phyloP scores from a whole-genome alignment of 2,888 invertebrate genomes.

The Holacanthella duospinosa region DNA sequence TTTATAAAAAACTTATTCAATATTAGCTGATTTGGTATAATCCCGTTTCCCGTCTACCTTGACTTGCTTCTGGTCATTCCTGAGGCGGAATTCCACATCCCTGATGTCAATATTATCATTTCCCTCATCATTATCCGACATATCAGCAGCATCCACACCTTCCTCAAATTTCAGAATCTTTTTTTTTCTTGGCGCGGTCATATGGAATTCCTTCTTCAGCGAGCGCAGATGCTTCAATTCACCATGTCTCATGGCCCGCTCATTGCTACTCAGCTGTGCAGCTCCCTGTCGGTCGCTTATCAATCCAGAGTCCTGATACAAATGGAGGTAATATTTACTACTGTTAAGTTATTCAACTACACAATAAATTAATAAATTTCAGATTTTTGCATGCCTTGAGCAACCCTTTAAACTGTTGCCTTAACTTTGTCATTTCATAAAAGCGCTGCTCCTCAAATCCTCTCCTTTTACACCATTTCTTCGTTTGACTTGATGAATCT shows the following conservation, averaged over 20 bases:
- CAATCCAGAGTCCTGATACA: slow-evolving; percentile 30
- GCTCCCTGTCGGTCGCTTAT: slow-evolving; percentile 38
- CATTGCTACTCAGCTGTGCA: slow-evolving; percentile 49
- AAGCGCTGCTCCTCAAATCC: slow-evolving; percentile 94
- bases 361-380: no score
- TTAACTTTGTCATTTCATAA: slow-evolving; percentile 88
- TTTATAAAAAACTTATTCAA: not conserved
- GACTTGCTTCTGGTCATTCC: slow-evolving; percentile 62
- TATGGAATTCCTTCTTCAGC: slow-evolving; percentile 61
- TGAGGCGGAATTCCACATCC: slow-evolving; percentile 76
- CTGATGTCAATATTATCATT: slow-evolving; percentile 56
- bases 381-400: no score
- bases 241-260: slow-evolving; percentile 72
- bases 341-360: no score
- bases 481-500: slow-evolving; percentile 44
- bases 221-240: slow-evolving; percentile 77
- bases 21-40: no score
- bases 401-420: slow-evolving; percentile 75
- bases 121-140: slow-evolving; percentile 50
- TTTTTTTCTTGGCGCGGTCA: slow-evolving; percentile 57
- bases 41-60: no score
- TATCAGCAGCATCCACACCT: slow-evolving; percentile 55
- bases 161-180: slow-evolving; percentile 57
- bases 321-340: no score
- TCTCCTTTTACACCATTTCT: slow-evolving; percentile 76